These are phyloP conservation scores for Drosophila nr. perissopoda DNA, from an alignment of 2,888 invertebrate species.

Conservation along the genomic window DNA sequence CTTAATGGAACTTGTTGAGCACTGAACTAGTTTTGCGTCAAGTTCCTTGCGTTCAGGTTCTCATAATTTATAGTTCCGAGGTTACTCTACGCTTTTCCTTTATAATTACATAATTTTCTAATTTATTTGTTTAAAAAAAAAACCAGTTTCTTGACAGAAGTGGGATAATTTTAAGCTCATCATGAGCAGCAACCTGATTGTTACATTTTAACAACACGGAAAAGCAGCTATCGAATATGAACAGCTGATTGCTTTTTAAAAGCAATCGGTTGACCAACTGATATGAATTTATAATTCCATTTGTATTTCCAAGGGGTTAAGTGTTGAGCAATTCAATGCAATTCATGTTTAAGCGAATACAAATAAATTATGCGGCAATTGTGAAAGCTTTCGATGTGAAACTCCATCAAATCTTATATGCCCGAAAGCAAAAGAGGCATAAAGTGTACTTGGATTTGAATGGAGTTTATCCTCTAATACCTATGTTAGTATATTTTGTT, in stretches of 20 bases:
- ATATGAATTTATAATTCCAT: background rate
- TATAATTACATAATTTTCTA: background rate
- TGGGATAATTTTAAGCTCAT: background rate
- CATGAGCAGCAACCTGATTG: background rate
- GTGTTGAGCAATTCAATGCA: background rate
- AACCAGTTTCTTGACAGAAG: background rate
- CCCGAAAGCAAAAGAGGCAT: background rate
- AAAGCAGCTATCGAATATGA: background rate
- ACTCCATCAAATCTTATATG: background rate
- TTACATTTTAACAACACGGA: constrained; percentile 4
- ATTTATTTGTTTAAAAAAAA: background rate
- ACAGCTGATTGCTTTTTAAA: background rate
- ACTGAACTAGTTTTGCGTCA: constrained; percentile 17
- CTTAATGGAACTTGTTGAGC: constrained; percentile 1
- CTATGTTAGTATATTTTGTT: background rate
- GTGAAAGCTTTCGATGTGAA: background rate
- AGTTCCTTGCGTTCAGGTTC: constrained; percentile 4
- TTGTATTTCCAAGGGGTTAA: background rate
- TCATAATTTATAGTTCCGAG: constrained; percentile 1
- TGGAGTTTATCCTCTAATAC: background rate
- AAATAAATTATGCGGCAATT: background rate
- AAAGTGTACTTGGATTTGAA: background rate
- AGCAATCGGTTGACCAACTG: background rate
- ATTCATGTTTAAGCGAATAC: background rate
- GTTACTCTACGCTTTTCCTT: background rate